A percentile compares a stretch with the other conserved stretches of the same genome.
phyloP scores from a whole-genome alignment of 2,113 vertebrate species.

The Leptocoma aspasia region DNA sequence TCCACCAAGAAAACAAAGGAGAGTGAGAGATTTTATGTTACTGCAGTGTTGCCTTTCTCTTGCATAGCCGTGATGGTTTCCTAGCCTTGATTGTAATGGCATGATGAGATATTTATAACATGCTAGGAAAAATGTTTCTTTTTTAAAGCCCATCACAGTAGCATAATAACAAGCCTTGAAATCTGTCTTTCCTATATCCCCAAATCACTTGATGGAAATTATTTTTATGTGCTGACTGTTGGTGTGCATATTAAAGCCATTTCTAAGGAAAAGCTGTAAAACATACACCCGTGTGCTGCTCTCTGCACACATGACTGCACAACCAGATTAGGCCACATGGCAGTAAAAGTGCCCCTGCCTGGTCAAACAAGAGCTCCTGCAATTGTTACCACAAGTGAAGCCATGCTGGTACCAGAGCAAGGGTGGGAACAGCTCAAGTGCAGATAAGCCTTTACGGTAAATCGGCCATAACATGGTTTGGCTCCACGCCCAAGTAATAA shows the following conservation, averaged over 20 bases:
- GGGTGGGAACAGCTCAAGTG: not conserved
- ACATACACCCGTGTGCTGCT: not conserved
- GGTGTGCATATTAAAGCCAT: slow-evolving; percentile 12
- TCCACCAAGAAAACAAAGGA: not conserved
- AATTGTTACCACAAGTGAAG: not conserved
- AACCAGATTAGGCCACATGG: not conserved
- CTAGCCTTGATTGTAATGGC: not conserved
- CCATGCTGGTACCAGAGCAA: not conserved
- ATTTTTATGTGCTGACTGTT: slow-evolving; percentile 27
- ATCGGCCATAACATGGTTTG: slow-evolving; percentile 16
- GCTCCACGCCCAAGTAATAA: slow-evolving; percentile 22
- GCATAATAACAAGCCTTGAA: slow-evolving; percentile 35
- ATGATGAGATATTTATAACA: slow-evolving; percentile 40
- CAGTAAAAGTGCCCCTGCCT: slow-evolving; percentile 6
- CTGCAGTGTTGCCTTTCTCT: not conserved
- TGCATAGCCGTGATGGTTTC: not conserved
- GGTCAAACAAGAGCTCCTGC: not conserved
- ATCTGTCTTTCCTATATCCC: not conserved
- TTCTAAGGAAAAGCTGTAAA: slow-evolving; percentile 33
- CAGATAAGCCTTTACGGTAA: slow-evolving; percentile 18
- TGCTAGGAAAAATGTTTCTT: slow-evolving; percentile 31
- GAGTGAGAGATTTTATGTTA: not conserved
- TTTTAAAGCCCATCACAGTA: slow-evolving; percentile 36
- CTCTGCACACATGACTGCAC: slow-evolving; percentile 17
- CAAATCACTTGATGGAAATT: not conserved